Evolutionary conservation across 2,888 invertebrate genomes (phyloP).

Genomic region (Drosophila mayaguana): DNA sequence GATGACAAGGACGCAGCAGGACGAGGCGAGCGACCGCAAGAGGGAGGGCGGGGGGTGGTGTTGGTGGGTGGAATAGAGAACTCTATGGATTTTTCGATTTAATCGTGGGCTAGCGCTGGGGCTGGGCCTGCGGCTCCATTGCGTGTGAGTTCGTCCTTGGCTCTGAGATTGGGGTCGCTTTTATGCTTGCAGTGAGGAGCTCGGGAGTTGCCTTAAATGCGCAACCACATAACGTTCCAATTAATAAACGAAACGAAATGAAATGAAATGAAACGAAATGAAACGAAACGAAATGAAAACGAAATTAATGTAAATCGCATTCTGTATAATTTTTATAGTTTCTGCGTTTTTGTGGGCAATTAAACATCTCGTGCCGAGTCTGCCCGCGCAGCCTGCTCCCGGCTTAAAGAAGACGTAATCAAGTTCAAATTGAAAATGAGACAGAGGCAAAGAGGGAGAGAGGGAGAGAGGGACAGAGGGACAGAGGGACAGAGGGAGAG

Average conservation of each 20-base stretch:
- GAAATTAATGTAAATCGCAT: conserved; percentile 74
- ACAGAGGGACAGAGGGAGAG: not conserved
- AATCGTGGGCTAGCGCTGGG: conserved; percentile 45
- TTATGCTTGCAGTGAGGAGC: conserved; percentile 5
- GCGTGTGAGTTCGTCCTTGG: conserved; percentile 55
- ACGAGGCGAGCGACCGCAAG: not conserved
- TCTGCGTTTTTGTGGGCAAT: conserved; percentile 77
- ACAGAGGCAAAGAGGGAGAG: not conserved
- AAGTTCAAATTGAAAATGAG: conserved; percentile 10
- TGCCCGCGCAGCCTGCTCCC: not conserved
- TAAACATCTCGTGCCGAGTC: conserved; percentile 66
- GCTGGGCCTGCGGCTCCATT: conserved; percentile 24
- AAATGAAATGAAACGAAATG: conserved; percentile 25
- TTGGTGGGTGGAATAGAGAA: not conserved
- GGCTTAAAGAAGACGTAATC: not conserved
- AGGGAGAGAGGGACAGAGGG: not conserved
- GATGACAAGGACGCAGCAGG: conserved; percentile 29
- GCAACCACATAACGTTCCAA: conserved; percentile 68
- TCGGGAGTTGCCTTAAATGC: conserved; percentile 35
- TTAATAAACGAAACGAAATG: conserved; percentile 67
- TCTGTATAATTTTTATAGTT: conserved; percentile 73
- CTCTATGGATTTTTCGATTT: conserved; percentile 58
- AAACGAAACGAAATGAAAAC: conserved; percentile 43
- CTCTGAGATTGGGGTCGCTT: conserved; percentile 15
- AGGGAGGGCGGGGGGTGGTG: not conserved